A percentile compares a stretch with the other conserved stretches of the same genome.
Evolutionary conservation across 2,797 vertebrate genomes (phyloP).

Genomic region (Tiaroga cobitis): DNA sequence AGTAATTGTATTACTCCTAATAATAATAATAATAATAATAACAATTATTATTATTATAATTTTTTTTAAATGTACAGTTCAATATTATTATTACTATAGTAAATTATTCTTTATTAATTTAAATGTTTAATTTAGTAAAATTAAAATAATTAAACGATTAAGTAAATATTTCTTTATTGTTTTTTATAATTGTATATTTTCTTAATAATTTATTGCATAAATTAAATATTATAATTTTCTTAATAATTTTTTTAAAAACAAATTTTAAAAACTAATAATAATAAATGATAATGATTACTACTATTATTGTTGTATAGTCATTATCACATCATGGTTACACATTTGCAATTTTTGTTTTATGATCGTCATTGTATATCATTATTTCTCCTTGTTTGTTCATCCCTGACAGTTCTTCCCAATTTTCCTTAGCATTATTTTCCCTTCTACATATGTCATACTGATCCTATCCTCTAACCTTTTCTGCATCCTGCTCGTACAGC

Average conservation of each 20-base stretch:
- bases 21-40: too few relatives aligned
- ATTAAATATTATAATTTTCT: too few relatives aligned
- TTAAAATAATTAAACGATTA: neutral
- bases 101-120: neutral
- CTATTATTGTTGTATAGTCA: neutral
- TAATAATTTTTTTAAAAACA: too few relatives aligned
- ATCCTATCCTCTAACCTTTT: constrained; percentile 82
- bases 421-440: neutral
- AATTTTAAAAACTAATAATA: neutral
- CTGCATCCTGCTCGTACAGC: constrained; percentile 95
- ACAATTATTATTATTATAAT: neutral
- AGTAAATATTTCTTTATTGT: neutral
- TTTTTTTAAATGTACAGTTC: too few relatives aligned
- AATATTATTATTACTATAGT: neutral
- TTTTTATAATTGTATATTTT: neutral
- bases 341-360: neutral
- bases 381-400: neutral
- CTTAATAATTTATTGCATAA: too few relatives aligned
- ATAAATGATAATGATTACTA: neutral
- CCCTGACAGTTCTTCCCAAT: neutral
- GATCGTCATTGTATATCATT: neutral
- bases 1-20: neutral
- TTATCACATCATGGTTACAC: neutral
- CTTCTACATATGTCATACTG: neutral
- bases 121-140: neutral